phyloP scores from a whole-genome alignment of 2,113 vertebrate genomes.

The Accipiter cooperii region DNA sequence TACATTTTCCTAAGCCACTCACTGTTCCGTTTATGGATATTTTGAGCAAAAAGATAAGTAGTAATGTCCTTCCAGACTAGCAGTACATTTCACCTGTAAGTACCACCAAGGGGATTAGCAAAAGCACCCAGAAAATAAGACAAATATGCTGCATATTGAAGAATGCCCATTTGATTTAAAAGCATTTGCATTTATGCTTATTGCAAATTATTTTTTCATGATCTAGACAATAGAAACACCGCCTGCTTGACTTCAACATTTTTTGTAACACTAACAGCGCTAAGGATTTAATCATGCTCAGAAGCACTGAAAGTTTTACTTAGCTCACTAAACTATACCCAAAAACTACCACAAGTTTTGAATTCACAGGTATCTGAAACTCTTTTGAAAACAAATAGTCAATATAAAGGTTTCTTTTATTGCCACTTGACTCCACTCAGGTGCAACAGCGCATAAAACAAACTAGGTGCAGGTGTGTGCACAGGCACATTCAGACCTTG shows the following conservation, averaged over 20 bases:
- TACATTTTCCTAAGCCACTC: neutral
- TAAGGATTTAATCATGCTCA: neutral
- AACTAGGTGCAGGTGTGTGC: neutral
- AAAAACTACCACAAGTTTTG: neutral
- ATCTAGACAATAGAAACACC: neutral
- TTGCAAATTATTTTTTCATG: neutral
- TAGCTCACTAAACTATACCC: neutral
- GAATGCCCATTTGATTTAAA: neutral
- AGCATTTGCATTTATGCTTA: neutral
- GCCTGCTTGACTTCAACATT: neutral
- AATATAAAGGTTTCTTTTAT: neutral
- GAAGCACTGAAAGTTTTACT: neutral
- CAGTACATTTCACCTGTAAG: neutral
- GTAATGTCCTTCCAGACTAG: neutral
- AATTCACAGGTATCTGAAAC: neutral
- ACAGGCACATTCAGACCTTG: neutral
- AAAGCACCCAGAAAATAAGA: neutral
- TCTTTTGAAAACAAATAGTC: neutral
- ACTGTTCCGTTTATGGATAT: neutral
- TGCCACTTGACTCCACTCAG: neutral
- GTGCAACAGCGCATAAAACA: neutral
- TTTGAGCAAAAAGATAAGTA: neutral
- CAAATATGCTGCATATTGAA: neutral
- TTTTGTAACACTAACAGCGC: neutral
- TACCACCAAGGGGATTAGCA: neutral